phyloP scores from a whole-genome alignment of 2,797 vertebrate species.

The Notolepis coatsorum region DNA sequence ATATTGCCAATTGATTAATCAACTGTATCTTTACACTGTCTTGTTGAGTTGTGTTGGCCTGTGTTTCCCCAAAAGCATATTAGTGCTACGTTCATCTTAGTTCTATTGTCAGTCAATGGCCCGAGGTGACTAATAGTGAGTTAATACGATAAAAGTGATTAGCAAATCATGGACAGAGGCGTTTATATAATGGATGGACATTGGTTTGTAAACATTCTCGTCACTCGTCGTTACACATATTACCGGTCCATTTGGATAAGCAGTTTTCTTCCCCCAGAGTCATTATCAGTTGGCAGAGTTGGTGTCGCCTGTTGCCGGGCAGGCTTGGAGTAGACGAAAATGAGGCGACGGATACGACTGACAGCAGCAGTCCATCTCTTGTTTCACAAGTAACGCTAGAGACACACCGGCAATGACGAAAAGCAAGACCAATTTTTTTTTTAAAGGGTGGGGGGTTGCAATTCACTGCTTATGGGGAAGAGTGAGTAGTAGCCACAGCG shows the following conservation, averaged over 20 bases:
- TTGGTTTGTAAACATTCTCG: slow-evolving; percentile 57
- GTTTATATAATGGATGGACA: background rate
- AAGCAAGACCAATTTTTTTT: too few relatives aligned
- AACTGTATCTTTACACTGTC: too few relatives aligned
- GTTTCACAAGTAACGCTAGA: background rate
- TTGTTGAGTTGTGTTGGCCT: slow-evolving; percentile 8
- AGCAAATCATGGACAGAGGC: slow-evolving; percentile 26
- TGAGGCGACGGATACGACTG: background rate
- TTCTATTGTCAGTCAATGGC: slow-evolving; percentile 7
- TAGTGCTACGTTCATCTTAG: too few relatives aligned
- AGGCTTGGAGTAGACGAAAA: background rate
- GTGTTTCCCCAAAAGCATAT: slow-evolving; percentile 29
- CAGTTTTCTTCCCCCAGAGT: slow-evolving; percentile 54
- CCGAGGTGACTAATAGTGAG: slow-evolving; percentile 9
- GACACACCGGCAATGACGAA: too few relatives aligned
- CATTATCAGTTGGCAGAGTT: slow-evolving; percentile 36
- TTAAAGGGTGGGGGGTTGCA: too few relatives aligned
- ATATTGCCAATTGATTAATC: too few relatives aligned
- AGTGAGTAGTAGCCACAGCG: too few relatives aligned
- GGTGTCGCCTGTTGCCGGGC: background rate
- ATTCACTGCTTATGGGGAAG: too few relatives aligned
- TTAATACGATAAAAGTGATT: slow-evolving; percentile 24
- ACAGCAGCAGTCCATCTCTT: slow-evolving; percentile 9
- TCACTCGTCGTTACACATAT: too few relatives aligned
- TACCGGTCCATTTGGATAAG: too few relatives aligned